Base-by-base conservation (phyloP, 2,797 vertebrate genomes). In the Enteromius fasciolatus region DNA sequence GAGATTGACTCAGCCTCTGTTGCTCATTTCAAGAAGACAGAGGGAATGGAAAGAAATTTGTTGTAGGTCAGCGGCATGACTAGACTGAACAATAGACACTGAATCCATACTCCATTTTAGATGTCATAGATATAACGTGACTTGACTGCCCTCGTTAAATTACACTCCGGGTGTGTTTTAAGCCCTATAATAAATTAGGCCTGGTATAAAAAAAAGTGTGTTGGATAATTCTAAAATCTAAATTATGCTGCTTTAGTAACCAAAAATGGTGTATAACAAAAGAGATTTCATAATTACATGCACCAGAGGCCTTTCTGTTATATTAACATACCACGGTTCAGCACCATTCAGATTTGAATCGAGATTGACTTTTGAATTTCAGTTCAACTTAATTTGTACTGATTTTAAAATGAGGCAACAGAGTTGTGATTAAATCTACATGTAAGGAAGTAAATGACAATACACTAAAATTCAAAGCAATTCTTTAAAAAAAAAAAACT, bases 1-100 rank as follows among this genome's bases (percentile, higher is more conserved):
- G 31, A 48, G 63, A 67, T 46, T 66, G 80, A 67, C 31, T 79
- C 20, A 36, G 31, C 10, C 39, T 76, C 33, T 63, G 41, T 44
- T 76, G 74, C 52, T 57, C 72, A 57, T 33, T 61, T 63, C 39
- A 64, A 46, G 75, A 77, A 77, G 74, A 76, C 5, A 39, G 36
- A 76, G 10, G 75, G 23, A 48, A 59, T 5, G 36, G 12, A 76
- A 28, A 41, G 41, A 46, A 31, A 31, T 77, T 31, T 46, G 54
- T 14, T 77, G 25, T 63, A 64, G 59, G 59, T 77, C 75, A 64
- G 63, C 2, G n/a, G 31, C 64, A 67, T 67, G 31, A 20, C 75
- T 64, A 67, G 46, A 41, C 20, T 52, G 1, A 68, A 54, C 77
- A 79, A 25, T 64, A 61, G 77, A 15, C 20, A 12, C 44, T 54